These are phyloP conservation scores for Lophotriccus pileatus DNA, from an alignment of 2,797 vertebrate species.

Conservation along the genomic window DNA sequence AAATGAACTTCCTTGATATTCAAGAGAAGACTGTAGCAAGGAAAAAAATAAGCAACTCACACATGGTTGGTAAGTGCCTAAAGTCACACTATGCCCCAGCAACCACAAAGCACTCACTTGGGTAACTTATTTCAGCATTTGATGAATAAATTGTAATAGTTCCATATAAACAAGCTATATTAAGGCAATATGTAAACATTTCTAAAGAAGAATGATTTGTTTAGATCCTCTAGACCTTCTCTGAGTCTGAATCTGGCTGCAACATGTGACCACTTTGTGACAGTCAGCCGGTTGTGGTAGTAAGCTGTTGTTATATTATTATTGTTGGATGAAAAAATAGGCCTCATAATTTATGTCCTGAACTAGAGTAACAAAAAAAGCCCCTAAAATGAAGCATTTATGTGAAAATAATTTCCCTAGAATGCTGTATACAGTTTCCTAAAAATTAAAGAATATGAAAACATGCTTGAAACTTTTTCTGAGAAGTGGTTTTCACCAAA, in stretches of 20 bases:
- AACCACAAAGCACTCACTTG: background rate
- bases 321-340: background rate
- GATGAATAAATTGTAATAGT: background rate
- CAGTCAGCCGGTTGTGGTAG: background rate
- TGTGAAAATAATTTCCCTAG: background rate
- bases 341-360: background rate
- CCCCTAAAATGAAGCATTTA: background rate
- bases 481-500: background rate
- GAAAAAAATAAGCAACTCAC: background rate
- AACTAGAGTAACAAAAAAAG: background rate
- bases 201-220: background rate
- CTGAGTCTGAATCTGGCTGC: background rate
- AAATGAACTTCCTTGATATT: background rate
- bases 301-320: background rate
- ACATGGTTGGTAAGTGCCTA: background rate
- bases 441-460: conserved; percentile 1
- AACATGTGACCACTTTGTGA: background rate
- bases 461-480: background rate
- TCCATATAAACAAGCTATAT: background rate
- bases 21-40: background rate
- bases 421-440: background rate
- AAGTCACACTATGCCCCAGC: background rate
- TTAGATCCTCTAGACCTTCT: background rate
- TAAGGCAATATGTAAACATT: background rate
- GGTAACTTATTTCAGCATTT: background rate